Conservation (phyloP, 1,140 invertebrate genomes). For the Cotesia typhae region DNA sequence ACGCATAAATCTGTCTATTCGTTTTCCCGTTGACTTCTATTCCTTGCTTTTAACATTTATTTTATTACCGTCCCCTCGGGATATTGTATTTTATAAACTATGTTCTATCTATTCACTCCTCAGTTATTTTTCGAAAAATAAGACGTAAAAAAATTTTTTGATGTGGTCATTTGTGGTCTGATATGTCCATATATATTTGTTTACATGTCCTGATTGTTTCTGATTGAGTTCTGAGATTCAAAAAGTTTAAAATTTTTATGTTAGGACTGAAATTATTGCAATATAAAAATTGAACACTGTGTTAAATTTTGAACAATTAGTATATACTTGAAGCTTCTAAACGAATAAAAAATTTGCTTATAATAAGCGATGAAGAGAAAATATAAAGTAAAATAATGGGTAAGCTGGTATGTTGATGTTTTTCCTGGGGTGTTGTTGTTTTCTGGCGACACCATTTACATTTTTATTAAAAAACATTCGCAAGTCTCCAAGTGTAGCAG, state of each 20-base stretch:
- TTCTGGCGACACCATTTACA: constrained; percentile 38
- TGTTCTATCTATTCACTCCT: constrained; percentile 4
- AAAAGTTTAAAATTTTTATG: too few species aligned
- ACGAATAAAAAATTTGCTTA: neutral
- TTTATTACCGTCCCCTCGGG: constrained; percentile 1
- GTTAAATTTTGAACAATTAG: too few species aligned
- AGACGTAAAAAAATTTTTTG: neutral
- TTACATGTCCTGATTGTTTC: too few species aligned
- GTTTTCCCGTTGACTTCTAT: constrained; percentile 33
- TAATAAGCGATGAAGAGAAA: neutral
- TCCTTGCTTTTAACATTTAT: constrained; percentile 5
- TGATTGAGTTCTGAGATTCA: too few species aligned
- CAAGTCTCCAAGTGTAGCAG: constrained; percentile 24
- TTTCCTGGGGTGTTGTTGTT: neutral
- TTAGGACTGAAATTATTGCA: too few species aligned
- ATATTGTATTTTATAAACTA: neutral
- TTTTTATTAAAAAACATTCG: constrained; percentile 47
- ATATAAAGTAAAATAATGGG: neutral
- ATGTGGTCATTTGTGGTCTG: too few species aligned
- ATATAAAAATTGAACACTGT: too few species aligned
- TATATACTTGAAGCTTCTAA: too few species aligned
- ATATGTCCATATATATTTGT: too few species aligned
- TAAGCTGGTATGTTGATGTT: neutral
- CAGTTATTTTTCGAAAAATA: neutral
- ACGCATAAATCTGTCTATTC: constrained; percentile 40